Conservation (phyloP, 2,113 vertebrate species). For the Campylomormyrus tamandua region DNA sequence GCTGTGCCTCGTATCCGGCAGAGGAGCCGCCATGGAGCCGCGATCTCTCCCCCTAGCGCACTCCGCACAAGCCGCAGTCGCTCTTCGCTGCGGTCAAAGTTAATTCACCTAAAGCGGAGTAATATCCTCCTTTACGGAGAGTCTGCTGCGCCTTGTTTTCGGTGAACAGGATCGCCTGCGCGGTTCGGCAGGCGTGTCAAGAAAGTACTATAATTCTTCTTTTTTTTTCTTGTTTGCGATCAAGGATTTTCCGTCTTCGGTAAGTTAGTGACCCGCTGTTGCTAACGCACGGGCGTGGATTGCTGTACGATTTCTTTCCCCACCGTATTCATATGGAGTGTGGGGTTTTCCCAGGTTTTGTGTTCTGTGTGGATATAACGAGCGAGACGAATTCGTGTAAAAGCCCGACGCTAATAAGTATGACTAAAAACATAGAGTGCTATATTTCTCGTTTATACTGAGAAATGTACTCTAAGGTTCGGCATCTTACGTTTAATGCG, state of each 20-base stretch:
- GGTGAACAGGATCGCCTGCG: conserved; percentile 46
- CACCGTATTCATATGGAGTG: not conserved
- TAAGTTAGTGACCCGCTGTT: conserved; percentile 48
- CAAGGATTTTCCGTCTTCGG: conserved; percentile 41
- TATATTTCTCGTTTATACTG: not conserved
- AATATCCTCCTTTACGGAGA: conserved; percentile 59
- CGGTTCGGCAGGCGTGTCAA: conserved; percentile 38
- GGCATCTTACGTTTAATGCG: not conserved
- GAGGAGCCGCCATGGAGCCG: conserved; percentile 41
- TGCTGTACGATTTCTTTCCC: not conserved
- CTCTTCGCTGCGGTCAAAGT: conserved; percentile 41
- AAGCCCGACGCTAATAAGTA: not conserved
- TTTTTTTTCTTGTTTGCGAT: conserved; percentile 41
- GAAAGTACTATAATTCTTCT: conserved; percentile 14
- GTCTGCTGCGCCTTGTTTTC: conserved; percentile 51
- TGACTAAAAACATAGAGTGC: not conserved
- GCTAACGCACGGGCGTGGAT: not conserved
- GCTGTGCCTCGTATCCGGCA: conserved; percentile 20
- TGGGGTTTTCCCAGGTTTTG: not conserved
- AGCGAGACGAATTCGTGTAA: not conserved
- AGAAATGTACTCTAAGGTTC: not conserved
- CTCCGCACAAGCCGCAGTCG: conserved; percentile 41
- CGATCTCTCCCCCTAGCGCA: conserved; percentile 36
- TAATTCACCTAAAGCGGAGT: conserved; percentile 55
- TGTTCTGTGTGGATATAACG: not conserved